Conservation (phyloP, 2,797 vertebrate species). For the Poeciliopsis gracilis region DNA sequence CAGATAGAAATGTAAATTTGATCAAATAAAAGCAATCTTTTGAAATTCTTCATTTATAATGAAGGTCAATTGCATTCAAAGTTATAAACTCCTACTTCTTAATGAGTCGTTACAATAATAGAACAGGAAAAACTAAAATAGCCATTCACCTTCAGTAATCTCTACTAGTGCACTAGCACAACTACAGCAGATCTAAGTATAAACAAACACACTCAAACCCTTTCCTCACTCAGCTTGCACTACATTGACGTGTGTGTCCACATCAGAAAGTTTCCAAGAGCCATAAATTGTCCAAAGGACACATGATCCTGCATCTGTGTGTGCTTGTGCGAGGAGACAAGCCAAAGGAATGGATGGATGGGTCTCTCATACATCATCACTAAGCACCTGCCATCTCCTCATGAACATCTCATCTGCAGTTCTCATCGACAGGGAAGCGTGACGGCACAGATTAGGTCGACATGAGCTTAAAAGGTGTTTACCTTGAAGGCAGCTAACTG, state of each 20-base stretch:
- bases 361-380: slow-evolving; percentile 56
- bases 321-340: slow-evolving; percentile 38
- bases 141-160: neutral
- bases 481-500: neutral
- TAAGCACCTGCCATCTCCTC: slow-evolving; percentile 43
- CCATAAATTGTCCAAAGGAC: slow-evolving; percentile 60
- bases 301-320: slow-evolving; percentile 57
- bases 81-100: neutral
- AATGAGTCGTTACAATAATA: neutral
- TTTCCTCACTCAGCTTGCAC: slow-evolving; percentile 17
- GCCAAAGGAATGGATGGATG: slow-evolving; percentile 51
- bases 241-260: slow-evolving; percentile 24
- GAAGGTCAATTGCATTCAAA: neutral
- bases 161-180: neutral
- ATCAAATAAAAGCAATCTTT: too few relatives aligned
- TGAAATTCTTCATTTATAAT: neutral
- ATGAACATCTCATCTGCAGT: slow-evolving; percentile 10
- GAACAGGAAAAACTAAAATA: neutral
- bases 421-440: slow-evolving; percentile 22
- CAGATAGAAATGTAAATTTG: too few relatives aligned
- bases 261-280: slow-evolving; percentile 42
- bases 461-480: neutral
- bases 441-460: slow-evolving; percentile 15
- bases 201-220: slow-evolving; percentile 23
- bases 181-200: neutral